Conservation (phyloP, 2,797 vertebrate genomes). For the Enoplosus armatus region DNA sequence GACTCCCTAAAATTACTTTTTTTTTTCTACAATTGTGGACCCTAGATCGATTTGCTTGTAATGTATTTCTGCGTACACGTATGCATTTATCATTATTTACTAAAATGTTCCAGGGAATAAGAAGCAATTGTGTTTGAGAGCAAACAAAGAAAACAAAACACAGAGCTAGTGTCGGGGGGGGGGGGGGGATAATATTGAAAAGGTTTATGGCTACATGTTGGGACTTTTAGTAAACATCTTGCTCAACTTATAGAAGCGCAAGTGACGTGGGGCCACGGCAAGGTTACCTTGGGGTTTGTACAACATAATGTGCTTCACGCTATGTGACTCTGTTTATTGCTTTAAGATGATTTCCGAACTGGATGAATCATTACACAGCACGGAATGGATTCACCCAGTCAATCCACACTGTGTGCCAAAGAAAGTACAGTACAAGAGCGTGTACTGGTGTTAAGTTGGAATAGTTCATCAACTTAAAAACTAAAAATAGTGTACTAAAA, state of each 20-base stretch:
- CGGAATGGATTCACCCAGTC: constrained; percentile 14
- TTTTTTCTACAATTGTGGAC: not conserved
- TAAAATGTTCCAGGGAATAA: not conserved
- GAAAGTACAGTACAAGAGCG: not conserved
- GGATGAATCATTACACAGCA: constrained; percentile 23
- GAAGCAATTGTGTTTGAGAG: not conserved
- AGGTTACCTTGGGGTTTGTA: not conserved
- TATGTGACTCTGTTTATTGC: constrained; percentile 12
- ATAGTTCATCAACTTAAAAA: not conserved
- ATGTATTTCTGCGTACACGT: not conserved
- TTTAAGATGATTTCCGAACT: constrained; percentile 1
- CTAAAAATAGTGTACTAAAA: not conserved
- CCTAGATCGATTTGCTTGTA: constrained; percentile 10
- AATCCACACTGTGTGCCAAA: not conserved
- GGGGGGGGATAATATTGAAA: not conserved
- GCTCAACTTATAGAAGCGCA: not conserved
- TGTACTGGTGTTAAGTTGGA: not conserved
- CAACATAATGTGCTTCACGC: constrained; percentile 16
- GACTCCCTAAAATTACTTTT: not conserved
- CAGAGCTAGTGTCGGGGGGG: not conserved
- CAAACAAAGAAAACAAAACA: not conserved
- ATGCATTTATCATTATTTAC: not conserved
- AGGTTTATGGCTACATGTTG: not conserved
- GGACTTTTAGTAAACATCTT: not conserved
- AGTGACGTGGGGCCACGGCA: not conserved